Evolutionary conservation across 1,140 invertebrate genomes (phyloP).

Genomic region (Sipha flava): DNA sequence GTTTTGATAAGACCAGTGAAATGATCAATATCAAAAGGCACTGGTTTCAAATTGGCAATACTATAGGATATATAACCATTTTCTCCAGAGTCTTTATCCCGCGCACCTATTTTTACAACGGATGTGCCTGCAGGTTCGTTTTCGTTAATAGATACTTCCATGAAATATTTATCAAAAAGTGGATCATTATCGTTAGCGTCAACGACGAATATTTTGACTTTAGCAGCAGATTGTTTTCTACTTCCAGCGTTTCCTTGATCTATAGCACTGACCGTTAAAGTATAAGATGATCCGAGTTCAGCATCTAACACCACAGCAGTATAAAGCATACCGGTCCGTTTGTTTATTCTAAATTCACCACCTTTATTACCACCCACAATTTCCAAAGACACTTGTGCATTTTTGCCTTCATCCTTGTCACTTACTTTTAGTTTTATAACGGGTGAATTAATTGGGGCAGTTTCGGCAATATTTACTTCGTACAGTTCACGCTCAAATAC

Average conservation of each 20-base stretch:
- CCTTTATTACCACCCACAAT: constrained; percentile 89
- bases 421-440: constrained; percentile 76
- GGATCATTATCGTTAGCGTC: constrained; percentile 92
- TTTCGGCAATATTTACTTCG: constrained; percentile 78
- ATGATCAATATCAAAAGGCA: constrained; percentile 93
- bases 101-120: constrained; percentile 72
- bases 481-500: constrained; percentile 83
- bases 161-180: constrained; percentile 63
- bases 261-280: constrained; percentile 80
- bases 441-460: constrained; percentile 77
- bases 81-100: constrained; percentile 82
- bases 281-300: constrained; percentile 79
- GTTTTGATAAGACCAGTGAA: constrained; percentile 83
- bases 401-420: constrained; percentile 72
- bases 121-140: constrained; percentile 76
- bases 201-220: constrained; percentile 76
- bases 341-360: constrained; percentile 76
- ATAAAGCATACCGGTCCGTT: constrained; percentile 80
- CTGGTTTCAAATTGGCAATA: constrained; percentile 75
- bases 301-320: constrained; percentile 76
- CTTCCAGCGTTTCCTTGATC: constrained; percentile 78
- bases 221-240: constrained; percentile 75
- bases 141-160: constrained; percentile 65
- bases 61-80: constrained; percentile 93
- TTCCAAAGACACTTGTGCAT: constrained; percentile 73